phyloP scores from a whole-genome alignment of 2,797 vertebrate genomes.

The Mus caroli region DNA sequence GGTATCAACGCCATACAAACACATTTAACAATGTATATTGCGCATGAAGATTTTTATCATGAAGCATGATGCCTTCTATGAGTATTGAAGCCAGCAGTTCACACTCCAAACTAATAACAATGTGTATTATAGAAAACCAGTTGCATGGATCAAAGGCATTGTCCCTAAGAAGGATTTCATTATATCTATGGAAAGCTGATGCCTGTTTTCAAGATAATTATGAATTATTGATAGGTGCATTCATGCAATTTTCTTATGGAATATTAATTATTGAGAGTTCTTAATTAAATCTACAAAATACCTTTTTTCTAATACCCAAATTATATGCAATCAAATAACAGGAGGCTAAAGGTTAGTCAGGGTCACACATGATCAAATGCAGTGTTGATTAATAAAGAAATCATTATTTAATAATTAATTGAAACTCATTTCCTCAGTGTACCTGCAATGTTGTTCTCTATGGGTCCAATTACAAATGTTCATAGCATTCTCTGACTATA shows the following conservation, averaged over 20 bases:
- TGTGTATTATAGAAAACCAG: accelerated
- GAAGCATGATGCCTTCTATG: not conserved
- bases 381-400: not conserved
- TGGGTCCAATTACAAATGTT: not conserved
- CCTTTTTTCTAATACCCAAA: not conserved
- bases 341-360: not conserved
- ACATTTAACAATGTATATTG: not conserved
- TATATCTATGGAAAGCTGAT: not conserved
- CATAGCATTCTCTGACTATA: not conserved
- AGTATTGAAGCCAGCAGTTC: not conserved
- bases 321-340: not conserved
- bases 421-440: not conserved
- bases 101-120: not conserved
- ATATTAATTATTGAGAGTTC: not conserved
- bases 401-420: not conserved
- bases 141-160: not conserved
- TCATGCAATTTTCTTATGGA: not conserved
- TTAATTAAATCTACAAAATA: not conserved
- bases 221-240: not conserved
- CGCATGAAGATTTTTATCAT: not conserved
- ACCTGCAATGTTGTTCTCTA: not conserved
- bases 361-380: not conserved
- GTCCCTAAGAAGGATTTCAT: not conserved
- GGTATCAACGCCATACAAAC: not conserved
- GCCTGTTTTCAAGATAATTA: not conserved